Base-by-base conservation (phyloP, 2,797 vertebrate species). In the Poliocrania exsul region DNA sequence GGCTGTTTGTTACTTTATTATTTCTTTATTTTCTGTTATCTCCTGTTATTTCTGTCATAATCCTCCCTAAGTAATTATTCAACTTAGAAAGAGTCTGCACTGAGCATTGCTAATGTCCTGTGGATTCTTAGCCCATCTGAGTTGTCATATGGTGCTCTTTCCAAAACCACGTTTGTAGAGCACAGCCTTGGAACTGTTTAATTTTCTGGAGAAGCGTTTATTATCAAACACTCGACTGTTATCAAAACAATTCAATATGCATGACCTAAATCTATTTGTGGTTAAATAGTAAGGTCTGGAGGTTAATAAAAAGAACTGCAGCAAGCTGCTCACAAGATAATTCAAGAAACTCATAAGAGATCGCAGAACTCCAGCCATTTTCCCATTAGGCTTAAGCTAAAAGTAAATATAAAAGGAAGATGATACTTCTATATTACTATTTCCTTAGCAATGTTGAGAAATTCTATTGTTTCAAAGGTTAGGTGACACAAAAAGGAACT, bases 281-380 rank as follows among this genome's bases (percentile, higher is more conserved):
- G 94, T 96, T 96, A 95, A 96, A 95, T 92, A 95, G 72, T 93
- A 91, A 53, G 83, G 92, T 91, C 93, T 94, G 38, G 72, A 66
- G 86, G 91, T 96, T 95, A 92, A 93, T 92, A 93, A 82, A 92
- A 94, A 89, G 84, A 94, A 74, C 67, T 86, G 51, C 73, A 91
- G 90, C 77, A 92, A 95, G 72, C 92, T 94, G 91, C 77, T 96
- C 12, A 67, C 16, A 64, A 88, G 70, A 73, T 93, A 92, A 71
- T 95, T 87, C 86, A 71, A 83, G 88, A 90, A 94, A 81, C 66
- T 86, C 90, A 35, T 3, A 57, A 72, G 80, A 79, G 85, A 94
- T 89, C 13, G 9, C 62, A 83, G 79, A 70, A 77, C 23, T 91
- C 67, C 70, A 87, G 20, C 28, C 65, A 75, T 80, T 92, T 93